Conservation (phyloP, 2,797 vertebrate species). For the Steatocranus sp. region DNA sequence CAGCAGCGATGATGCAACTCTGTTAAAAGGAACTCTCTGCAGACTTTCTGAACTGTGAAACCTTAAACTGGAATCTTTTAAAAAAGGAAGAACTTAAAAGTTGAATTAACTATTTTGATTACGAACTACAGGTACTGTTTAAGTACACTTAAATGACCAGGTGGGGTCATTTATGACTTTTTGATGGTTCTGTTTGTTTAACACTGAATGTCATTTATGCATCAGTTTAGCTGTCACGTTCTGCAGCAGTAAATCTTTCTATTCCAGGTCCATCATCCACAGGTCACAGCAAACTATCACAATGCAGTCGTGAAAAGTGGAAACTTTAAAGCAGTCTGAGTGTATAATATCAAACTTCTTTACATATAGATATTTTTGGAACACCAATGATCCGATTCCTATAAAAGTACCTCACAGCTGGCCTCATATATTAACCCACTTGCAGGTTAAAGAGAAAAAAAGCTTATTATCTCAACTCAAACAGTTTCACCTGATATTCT, state of each 20-base stretch:
- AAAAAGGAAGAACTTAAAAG: background rate
- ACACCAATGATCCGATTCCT: background rate
- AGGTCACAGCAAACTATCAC: no score
- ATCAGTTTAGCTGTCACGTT: background rate
- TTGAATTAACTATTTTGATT: background rate
- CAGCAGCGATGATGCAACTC: background rate
- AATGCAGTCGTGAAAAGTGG: background rate
- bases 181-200: background rate
- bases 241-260: background rate
- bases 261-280: background rate
- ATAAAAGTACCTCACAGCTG: background rate
- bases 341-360: background rate
- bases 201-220: background rate
- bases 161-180: background rate
- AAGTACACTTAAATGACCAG: background rate
- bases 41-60: background rate
- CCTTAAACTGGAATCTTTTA: background rate
- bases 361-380: background rate
- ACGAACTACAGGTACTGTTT: accelerated
- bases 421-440: accelerated
- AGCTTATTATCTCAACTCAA: background rate
- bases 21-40: background rate
- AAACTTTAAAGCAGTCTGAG: background rate
- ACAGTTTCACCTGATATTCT: background rate
- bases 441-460: background rate